These are phyloP conservation scores for Chelonus formosanus DNA, from an alignment of 2,888 invertebrate species.

Conservation along the genomic window DNA sequence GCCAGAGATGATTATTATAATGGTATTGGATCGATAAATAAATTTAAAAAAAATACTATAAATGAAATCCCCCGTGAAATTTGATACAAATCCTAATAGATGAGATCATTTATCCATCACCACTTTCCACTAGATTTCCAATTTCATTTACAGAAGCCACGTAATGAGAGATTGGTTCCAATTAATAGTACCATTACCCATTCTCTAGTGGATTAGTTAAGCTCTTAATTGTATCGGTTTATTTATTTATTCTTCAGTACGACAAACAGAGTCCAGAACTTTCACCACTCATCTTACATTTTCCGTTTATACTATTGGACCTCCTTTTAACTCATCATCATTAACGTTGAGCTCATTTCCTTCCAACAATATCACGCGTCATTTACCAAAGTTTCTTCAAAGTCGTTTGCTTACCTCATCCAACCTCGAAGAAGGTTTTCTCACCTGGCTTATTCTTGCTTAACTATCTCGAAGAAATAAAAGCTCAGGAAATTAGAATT, in stretches of 20 bases:
- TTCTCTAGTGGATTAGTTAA: not conserved
- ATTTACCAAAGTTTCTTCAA: constrained; percentile 38
- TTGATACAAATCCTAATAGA: constrained; percentile 5
- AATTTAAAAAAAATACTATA: not conserved
- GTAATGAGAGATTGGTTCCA: not conserved
- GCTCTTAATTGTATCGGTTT: not conserved
- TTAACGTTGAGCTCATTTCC: constrained; percentile 22
- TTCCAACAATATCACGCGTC: constrained; percentile 30
- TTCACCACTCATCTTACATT: constrained; percentile 3
- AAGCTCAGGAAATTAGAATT: constrained; percentile 25
- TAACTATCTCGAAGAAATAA: constrained; percentile 3
- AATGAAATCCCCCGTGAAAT: not conserved
- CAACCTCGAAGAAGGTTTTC: constrained; percentile 34
- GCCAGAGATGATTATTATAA: too few species aligned
- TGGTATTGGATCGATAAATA: not conserved
- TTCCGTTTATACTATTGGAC: constrained; percentile 20
- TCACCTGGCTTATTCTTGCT: constrained; percentile 20
- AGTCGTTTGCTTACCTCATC: constrained; percentile 34
- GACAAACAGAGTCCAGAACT: not conserved
- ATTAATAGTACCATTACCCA: not conserved
- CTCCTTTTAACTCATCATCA: too few species aligned
- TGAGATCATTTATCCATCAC: not conserved
- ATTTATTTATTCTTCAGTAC: not conserved
- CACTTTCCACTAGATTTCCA: constrained; percentile 3
- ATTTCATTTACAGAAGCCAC: not conserved